Evolutionary conservation across 2,113 vertebrate genomes (phyloP), one percentile per base, ranked within the genome.

Genomic region (Cyprinodon brontotheroides): DNA sequence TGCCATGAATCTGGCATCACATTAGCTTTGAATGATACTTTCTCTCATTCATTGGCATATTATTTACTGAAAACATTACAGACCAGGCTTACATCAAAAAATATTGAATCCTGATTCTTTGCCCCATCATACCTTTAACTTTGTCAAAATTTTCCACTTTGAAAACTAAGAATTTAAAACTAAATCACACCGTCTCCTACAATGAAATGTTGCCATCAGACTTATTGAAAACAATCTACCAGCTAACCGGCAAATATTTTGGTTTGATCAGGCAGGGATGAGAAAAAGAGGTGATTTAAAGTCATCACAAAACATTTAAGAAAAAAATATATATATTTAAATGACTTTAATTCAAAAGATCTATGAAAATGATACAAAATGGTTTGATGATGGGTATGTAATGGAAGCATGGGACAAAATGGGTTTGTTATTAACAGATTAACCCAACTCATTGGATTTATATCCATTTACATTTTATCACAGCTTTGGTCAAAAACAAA

Each of bases 401-500:
- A 20, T 9, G 7, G 50, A 57, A 57, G 48, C 13, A 20, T 53
- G 48, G 48, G 15, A 53, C 15, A 5, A 53, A 53, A 14, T 15
- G 6, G 48, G 17, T 53, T 53, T 17, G 17, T 6, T 53, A 53
- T 15, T 29, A 29, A 29, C 29, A 29, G 29, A 29, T 29, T 29
- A 29, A 57, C 50, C 61, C 36, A 12, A 37, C 61, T 36, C 22
- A 38, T 6, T 37, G 61, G 12, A 37, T 62, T 59, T 75, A 47
- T 50, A 9, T 61, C n/a, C 62, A 6, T 65, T 61, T 70, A 22
- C 17, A 22, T 2, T 65, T 59, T 48, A 72, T 82, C 72, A 68
- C 69, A 82, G 40, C 81, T 91, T 90, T 77, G 12, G 61, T 75
- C 61, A 57, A 13, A 3, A 65, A 75, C 11, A 38, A 2, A 69